Evolutionary conservation across 2,113 vertebrate species (phyloP).

Genomic region (Vimba vimba): DNA sequence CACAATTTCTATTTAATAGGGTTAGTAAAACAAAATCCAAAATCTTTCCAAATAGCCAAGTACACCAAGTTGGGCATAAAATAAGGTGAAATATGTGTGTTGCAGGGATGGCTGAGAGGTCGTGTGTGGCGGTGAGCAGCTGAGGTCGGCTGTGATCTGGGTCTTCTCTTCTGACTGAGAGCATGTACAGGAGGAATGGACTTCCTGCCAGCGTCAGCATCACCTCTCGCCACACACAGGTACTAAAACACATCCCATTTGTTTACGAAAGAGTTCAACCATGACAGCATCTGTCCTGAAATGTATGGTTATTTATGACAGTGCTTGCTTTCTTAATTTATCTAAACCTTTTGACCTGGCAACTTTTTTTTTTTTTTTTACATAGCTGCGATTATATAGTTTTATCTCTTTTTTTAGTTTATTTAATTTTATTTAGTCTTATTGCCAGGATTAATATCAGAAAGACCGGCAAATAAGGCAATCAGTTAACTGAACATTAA

Average conservation of each 20-base stretch:
- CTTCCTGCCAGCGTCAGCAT: constrained; percentile 74
- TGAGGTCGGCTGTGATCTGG: constrained; percentile 63
- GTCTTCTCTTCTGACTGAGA: constrained; percentile 61
- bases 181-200: constrained; percentile 80
- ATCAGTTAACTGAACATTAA: background rate
- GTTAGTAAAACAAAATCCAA: background rate
- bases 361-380: background rate
- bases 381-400: background rate
- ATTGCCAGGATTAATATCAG: background rate
- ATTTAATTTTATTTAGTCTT: background rate
- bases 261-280: background rate
- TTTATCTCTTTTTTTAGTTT: background rate
- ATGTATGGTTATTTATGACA: no score
- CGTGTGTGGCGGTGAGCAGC: constrained; percentile 64
- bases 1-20: background rate
- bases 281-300: no score
- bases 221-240: constrained; percentile 70
- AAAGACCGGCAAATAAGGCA: background rate
- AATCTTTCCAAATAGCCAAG: background rate
- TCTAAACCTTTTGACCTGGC: background rate
- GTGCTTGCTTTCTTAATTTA: no score
- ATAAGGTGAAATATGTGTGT: background rate
- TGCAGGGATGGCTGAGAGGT: constrained; percentile 71
- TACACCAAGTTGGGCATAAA: background rate
- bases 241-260: background rate